phyloP scores from a whole-genome alignment of 2,113 vertebrate species.

The Pedetes capensis region DNA sequence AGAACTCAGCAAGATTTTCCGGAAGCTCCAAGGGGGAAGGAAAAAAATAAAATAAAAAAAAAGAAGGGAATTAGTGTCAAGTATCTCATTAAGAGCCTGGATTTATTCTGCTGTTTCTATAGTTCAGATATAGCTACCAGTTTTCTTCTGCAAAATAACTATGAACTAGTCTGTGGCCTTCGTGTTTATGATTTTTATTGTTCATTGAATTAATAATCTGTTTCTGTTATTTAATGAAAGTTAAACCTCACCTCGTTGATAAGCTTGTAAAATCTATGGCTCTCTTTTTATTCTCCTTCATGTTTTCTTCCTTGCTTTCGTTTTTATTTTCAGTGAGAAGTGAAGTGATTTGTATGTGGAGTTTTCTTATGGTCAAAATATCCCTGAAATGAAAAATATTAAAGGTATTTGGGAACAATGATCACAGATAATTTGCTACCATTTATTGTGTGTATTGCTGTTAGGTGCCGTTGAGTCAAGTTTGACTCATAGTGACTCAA shows the following conservation, averaged over 20 bases:
- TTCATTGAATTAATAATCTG: not conserved
- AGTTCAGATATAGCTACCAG: not conserved
- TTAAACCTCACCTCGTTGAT: not conserved
- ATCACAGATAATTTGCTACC: not conserved
- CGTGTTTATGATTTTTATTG: not conserved
- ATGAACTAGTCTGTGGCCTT: too few relatives aligned
- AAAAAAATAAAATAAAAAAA: not conserved
- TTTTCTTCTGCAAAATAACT: not conserved
- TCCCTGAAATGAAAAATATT: not conserved
- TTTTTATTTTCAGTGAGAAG: not conserved
- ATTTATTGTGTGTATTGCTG: too few relatives aligned
- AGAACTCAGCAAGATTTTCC: slow-evolving; percentile 47
- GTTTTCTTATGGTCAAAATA: not conserved
- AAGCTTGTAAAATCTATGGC: not conserved
- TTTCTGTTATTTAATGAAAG: not conserved
- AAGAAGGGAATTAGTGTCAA: not conserved
- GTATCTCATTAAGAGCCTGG: not conserved
- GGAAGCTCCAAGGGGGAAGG: slow-evolving; percentile 28
- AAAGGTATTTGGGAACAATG: not conserved
- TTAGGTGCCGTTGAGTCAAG: too few relatives aligned
- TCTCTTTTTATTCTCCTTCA: not conserved
- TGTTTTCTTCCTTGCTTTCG: not conserved
- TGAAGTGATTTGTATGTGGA: too few relatives aligned
- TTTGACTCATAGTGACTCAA: too few relatives aligned
- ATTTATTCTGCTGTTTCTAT: not conserved